Evolutionary conservation across 2,888 invertebrate species (phyloP).

Genomic region (Dasysyrphus albostriatus): DNA sequence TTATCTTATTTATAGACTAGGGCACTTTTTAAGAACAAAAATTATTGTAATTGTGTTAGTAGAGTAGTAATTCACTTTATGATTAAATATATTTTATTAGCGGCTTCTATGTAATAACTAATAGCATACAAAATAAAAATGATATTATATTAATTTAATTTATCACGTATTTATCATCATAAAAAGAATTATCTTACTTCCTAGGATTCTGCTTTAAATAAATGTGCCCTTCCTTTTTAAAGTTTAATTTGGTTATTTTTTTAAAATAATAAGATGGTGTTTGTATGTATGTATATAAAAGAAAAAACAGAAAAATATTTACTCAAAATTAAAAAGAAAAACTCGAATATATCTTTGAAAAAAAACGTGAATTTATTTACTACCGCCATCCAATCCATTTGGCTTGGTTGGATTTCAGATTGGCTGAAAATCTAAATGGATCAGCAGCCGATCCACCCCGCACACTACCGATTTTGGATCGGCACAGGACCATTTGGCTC

Average conservation of each 20-base stretch:
- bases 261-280: not conserved
- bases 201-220: not conserved
- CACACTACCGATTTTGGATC: too few species aligned
- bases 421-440: too few species aligned
- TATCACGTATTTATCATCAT: not conserved
- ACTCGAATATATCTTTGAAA: not conserved
- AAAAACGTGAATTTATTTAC: not conserved
- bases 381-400: too few species aligned
- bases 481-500: too few species aligned
- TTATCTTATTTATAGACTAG: not conserved
- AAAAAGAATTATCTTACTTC: not conserved
- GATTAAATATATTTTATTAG: not conserved
- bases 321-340: not conserved
- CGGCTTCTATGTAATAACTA: not conserved
- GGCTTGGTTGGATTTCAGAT: too few species aligned
- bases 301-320: not conserved
- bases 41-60: not conserved
- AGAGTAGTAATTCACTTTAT: too few species aligned
- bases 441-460: too few species aligned
- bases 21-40: not conserved
- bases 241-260: not conserved
- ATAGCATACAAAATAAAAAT: not conserved
- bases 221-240: not conserved
- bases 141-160: not conserved
- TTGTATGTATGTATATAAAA: not conserved